Evolutionary conservation across 2,113 vertebrate species (phyloP), one percentile per base, ranked within the genome.

Genomic region (Delphinus delphis): DNA sequence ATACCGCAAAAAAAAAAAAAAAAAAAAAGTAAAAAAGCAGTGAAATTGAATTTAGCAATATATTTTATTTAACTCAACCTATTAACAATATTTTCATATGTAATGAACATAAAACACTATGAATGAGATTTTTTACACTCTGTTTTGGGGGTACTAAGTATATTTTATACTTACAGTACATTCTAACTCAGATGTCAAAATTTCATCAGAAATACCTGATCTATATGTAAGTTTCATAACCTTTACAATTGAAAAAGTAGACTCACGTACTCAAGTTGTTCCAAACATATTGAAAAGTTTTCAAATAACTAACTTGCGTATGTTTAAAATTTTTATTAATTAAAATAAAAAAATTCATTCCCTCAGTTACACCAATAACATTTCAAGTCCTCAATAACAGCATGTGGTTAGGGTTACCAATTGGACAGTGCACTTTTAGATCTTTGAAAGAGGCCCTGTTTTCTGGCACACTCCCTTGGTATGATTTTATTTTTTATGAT

Each of bases 1-100:
- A 1, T 41, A 41, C 41, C 6, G 41, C 41, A 41, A 41, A 41
- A 41, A 7, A 41, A 41, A 41, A 41, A 41, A 41, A 41, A 41
- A 41, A 41, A 83, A 89, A 82, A 91, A 73, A 67, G 41, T 14
- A 53, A 85, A 93, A 92, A 86, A 20, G 58, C 28, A 93, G 41
- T 82, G 28, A 90, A 92, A 62, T 92, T 93, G 63, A 80, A 31
- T 95, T 95, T 60, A 96, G 28, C 63, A 58, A 86, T 80, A 55
- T 90, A 91, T 95, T 96, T 93, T 95, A 85, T 36, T 91, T 87
- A 95, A 92, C 8, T 83, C 38, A 81, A 47, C 92, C 25, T 92
- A 53, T 70, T 96, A 96, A 86, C 58, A 95, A 68, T 89, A 80
- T 90, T 95, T 93, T 89, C 73, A 65, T 74, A 92, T 70, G 41